A percentile compares a stretch with the other conserved stretches of the same genome.
Evolutionary conservation across 2,113 vertebrate species (phyloP).

Genomic region (Callipepla californica): DNA sequence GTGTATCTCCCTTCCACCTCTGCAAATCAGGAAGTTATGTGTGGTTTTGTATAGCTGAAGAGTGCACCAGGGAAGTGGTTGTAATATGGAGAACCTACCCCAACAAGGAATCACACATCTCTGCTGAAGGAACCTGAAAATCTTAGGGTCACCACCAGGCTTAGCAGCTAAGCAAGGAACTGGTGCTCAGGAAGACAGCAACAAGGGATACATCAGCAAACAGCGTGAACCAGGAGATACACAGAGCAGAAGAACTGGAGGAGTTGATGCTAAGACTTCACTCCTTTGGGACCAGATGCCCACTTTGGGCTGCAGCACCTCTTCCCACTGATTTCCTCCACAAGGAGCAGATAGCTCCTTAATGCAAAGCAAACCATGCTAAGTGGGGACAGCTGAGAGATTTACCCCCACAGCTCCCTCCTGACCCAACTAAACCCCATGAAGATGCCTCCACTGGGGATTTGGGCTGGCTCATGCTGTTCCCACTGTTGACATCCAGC

Average conservation of each 20-base stretch:
- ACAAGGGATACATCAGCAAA: background rate
- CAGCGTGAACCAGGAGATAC: background rate
- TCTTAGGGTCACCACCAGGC: background rate
- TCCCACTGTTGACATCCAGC: background rate
- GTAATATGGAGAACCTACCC: background rate
- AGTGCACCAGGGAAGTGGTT: background rate
- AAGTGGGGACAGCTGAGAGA: background rate
- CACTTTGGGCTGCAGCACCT: background rate
- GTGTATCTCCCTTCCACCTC: rapidly evolving
- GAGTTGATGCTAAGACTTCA: background rate
- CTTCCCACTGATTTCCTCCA: background rate
- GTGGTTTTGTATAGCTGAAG: background rate
- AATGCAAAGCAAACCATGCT: background rate
- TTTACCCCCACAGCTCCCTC: background rate
- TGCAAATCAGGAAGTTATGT: no score
- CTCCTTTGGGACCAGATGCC: background rate
- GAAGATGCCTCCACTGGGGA: background rate
- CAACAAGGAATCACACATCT: background rate
- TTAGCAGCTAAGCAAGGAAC: background rate
- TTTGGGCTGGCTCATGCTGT: background rate
- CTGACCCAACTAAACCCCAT: background rate
- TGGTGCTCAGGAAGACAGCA: background rate
- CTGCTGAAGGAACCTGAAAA: background rate
- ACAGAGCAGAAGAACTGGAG: background rate
- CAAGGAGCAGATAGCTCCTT: background rate